Base-by-base conservation (phyloP, 2,797 vertebrate species). In the Poecilia velifera region DNA sequence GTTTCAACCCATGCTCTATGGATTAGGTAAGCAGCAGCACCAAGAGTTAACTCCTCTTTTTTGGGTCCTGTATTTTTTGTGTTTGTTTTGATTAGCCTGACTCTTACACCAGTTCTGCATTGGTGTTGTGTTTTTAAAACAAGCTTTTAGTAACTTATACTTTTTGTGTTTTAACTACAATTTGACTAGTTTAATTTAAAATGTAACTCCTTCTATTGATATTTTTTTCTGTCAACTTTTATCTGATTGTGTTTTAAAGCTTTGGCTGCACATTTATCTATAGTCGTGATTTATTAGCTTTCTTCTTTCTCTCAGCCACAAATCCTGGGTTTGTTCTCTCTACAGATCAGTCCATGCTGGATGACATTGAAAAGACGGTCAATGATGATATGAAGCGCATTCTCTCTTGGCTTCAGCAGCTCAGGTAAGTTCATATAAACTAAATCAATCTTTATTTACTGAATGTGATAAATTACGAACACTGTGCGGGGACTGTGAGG, bases 321-420 rank as follows among this genome's bases (percentile, higher is more conserved):
- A 83, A 66, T 62, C 9, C 14, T 74, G 78, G 78, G 1, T 46
- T n/a, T 89, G 20, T 47, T 85, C 6, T 87, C 78, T 81, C 82
- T 85, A 36, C 87, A 99, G 98, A 99, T 92, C 98, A 99, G 72
- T 87, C 96, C 76, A 97, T 97, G 59, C 89, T 99, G 12, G 98
- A 99, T 88, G 98, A 99, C 80, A 95, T 99, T 92, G 98, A 99
- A 92, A 99, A 99, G 88, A 97, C 95, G 83, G 94, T 99, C 86
- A 99, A 99, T 55, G 98, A 99, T 85, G 98, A 99, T 88, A 97
- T 98, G 96, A 99, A 99, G 84, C 96, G 98, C 57, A 97, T 99
- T 79, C 92, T 97, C 90, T 96, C 97, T 73, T 99, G 98, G 97
- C 96, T 99, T 55, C 97, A 98, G 74, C 98, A 99, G 84, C 95